phyloP scores from a whole-genome alignment of 2,888 invertebrate genomes.

The Germaria angustata region DNA sequence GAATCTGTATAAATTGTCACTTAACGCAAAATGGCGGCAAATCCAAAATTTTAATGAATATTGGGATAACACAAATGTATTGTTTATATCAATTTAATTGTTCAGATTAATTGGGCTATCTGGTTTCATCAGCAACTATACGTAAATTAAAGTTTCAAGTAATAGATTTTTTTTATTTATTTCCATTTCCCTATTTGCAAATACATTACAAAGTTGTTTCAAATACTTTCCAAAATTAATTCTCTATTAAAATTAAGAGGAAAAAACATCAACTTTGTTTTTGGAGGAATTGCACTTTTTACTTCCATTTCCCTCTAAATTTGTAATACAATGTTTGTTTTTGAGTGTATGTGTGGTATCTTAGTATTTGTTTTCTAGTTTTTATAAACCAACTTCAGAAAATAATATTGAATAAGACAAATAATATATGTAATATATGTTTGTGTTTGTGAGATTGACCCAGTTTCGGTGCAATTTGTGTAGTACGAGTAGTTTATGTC shows the following conservation, averaged over 20 bases:
- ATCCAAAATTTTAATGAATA: too few species aligned
- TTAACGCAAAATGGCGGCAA: too few species aligned
- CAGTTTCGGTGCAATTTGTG: conserved; percentile 62
- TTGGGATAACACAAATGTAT: too few species aligned
- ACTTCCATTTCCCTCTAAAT: conserved; percentile 16
- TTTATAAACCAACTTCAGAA: conserved; percentile 53
- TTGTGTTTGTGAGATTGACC: conserved; percentile 62
- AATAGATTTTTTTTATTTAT: background rate
- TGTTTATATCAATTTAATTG: too few species aligned
- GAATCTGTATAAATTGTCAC: too few species aligned
- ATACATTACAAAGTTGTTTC: background rate
- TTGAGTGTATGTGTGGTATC: background rate
- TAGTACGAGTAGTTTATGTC: conserved; percentile 53
- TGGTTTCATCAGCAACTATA: too few species aligned
- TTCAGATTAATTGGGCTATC: too few species aligned
- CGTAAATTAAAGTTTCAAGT: background rate
- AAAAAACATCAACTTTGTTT: background rate
- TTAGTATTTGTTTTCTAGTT: conserved; percentile 18
- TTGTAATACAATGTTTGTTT: conserved; percentile 3
- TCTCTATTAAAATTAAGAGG: background rate
- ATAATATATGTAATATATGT: background rate
- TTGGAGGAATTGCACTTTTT: conserved; percentile 23
- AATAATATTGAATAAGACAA: conserved; percentile 28
- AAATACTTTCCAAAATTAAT: background rate
- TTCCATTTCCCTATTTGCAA: background rate